Conservation (phyloP, 2,113 vertebrate species). For the Bostrychus sinensis region DNA sequence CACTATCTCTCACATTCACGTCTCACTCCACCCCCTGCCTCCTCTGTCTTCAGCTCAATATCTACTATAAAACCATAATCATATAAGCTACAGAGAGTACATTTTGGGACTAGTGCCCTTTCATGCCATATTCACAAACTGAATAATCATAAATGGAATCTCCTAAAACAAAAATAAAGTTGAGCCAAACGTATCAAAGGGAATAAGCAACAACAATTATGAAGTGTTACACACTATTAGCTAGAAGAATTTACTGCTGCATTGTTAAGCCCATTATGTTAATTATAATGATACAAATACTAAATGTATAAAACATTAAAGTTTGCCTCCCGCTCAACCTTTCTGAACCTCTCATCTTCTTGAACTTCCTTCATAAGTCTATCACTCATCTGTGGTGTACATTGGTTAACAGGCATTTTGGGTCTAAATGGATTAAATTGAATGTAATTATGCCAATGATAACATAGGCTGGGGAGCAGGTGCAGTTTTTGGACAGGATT, state of each 20-base stretch:
- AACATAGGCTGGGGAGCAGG: not conserved
- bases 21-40: conserved; percentile 41
- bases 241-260: no score
- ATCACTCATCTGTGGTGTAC: conserved; percentile 23
- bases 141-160: no score
- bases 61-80: conserved; percentile 52
- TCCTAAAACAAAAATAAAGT: no score
- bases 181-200: no score
- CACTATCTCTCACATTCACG: conserved; percentile 49
- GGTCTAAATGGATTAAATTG: not conserved
- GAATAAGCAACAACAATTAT: no score
- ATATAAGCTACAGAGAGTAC: not conserved
- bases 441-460: not conserved
- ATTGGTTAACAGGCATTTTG: conserved; percentile 50
- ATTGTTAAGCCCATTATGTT: no score
- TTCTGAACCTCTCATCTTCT: conserved; percentile 17
- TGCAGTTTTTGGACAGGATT: no score
- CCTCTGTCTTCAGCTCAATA: conserved; percentile 8
- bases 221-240: no score
- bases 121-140: no score
- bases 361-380: conserved; percentile 31
- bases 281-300: no score
- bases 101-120: not conserved
- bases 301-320: no score
- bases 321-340: conserved; percentile 38